Evolutionary conservation across 2,888 invertebrate species (phyloP).

Genomic region (Erebia epiphron): DNA sequence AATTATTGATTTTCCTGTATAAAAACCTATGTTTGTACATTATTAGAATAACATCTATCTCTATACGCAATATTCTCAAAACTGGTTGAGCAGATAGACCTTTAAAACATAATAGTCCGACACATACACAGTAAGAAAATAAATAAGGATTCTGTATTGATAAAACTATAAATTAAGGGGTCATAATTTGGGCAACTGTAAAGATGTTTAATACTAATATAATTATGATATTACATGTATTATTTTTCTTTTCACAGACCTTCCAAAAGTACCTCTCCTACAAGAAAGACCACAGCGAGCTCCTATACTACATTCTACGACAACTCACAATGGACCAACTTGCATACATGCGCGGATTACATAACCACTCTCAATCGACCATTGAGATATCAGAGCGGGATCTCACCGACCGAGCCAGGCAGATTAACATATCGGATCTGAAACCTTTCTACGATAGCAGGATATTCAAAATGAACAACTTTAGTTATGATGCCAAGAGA

Average conservation of each 20-base stretch:
- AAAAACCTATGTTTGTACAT: too few species aligned
- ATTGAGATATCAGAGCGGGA: slow-evolving; percentile 92
- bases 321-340: slow-evolving; percentile 96
- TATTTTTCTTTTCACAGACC: slow-evolving; percentile 82
- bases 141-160: too few species aligned
- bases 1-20: too few species aligned
- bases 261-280: slow-evolving; percentile 97
- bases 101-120: too few species aligned
- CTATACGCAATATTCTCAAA: too few species aligned
- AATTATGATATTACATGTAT: too few species aligned
- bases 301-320: slow-evolving; percentile 96
- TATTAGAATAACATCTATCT: too few species aligned
- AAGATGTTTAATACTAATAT: too few species aligned
- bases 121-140: too few species aligned
- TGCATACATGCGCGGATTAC: slow-evolving; percentile 89
- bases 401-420: slow-evolving; percentile 89
- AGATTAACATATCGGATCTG: slow-evolving; percentile 94
- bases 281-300: slow-evolving; percentile 97
- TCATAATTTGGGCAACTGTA: too few species aligned
- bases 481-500: slow-evolving; percentile 91
- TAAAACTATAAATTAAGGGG: too few species aligned
- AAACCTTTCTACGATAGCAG: slow-evolving; percentile 96
- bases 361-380: slow-evolving; percentile 85
- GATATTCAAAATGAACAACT: slow-evolving; percentile 94
- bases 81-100: too few species aligned